phyloP scores from a whole-genome alignment of 1,140 invertebrate species.

The Mya arenaria region DNA sequence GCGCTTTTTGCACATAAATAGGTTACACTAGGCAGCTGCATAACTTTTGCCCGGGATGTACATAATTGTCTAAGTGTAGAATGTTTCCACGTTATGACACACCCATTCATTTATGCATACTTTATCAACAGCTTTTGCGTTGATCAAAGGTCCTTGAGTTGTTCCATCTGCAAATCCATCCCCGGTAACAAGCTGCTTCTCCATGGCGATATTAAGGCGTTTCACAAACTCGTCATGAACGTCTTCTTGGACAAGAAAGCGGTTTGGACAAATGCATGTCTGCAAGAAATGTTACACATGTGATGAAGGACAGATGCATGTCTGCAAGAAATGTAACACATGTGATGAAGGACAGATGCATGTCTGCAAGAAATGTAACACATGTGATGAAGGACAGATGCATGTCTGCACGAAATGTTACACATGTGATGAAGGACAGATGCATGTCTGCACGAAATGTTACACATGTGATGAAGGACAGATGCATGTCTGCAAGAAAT shows the following conservation, averaged over 20 bases:
- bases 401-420: slow-evolving; percentile 88
- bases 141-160: slow-evolving; percentile 96
- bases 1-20: no score
- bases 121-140: slow-evolving; percentile 92
- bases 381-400: slow-evolving; percentile 86
- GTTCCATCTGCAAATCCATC: slow-evolving; percentile 88
- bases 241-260: slow-evolving; percentile 94
- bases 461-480: no score
- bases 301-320: not conserved
- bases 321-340: not conserved
- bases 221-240: slow-evolving; percentile 93
- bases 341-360: not conserved
- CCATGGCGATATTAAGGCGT: slow-evolving; percentile 87
- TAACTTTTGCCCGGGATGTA: no score
- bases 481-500: no score
- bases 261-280: slow-evolving; percentile 97
- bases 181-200: slow-evolving; percentile 88
- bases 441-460: not conserved
- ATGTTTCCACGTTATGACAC: no score
- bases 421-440: not conserved
- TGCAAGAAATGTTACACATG: slow-evolving; percentile 81
- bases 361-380: not conserved
- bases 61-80: no score
- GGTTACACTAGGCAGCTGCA: no score
- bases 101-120: no score